Evolutionary conservation across 2,888 invertebrate genomes (phyloP).

Genomic region (Oscheius sp.): DNA sequence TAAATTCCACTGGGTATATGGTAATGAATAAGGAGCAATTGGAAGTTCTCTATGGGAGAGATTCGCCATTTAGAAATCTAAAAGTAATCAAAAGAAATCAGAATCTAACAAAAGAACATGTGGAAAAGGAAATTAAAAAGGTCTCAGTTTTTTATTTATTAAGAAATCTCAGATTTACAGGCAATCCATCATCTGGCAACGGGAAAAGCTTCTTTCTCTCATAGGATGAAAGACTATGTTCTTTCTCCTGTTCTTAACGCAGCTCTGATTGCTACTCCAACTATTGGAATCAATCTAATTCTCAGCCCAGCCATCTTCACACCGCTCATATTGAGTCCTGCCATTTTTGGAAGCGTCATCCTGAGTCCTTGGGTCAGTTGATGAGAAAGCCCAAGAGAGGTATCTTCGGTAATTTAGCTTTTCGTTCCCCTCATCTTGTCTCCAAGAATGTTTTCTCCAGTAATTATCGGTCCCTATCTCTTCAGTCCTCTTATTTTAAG

Average conservation of each 20-base stretch:
- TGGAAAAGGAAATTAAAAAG: slow-evolving; percentile 30
- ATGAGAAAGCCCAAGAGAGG: too few relatives aligned
- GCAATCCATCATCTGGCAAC: slow-evolving; percentile 34
- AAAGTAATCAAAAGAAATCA: slow-evolving; percentile 21
- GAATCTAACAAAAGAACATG: slow-evolving; percentile 34
- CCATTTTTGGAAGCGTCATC: slow-evolving; percentile 41
- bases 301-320: slow-evolving; percentile 40
- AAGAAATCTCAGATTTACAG: slow-evolving; percentile 15
- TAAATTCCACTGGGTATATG: slow-evolving; percentile 58
- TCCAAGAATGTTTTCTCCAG: slow-evolving; percentile 46
- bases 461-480: slow-evolving; percentile 54
- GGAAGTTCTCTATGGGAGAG: slow-evolving; percentile 52
- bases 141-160: background rate
- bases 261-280: slow-evolving; percentile 9
- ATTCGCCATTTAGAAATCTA: slow-evolving; percentile 36
- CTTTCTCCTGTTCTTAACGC: slow-evolving; percentile 39
- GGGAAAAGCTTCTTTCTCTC: slow-evolving; percentile 21
- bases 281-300: slow-evolving; percentile 29
- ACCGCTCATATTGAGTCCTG: slow-evolving; percentile 38
- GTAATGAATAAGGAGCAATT: slow-evolving; percentile 53
- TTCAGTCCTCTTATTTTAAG: slow-evolving; percentile 54
- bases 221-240: slow-evolving; percentile 38
- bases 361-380: slow-evolving; percentile 61
- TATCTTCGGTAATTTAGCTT: too few relatives aligned
- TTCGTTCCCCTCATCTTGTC: slow-evolving; percentile 50